Conservation (phyloP, 2,797 vertebrate genomes). For the Megalops cyprinoides region DNA sequence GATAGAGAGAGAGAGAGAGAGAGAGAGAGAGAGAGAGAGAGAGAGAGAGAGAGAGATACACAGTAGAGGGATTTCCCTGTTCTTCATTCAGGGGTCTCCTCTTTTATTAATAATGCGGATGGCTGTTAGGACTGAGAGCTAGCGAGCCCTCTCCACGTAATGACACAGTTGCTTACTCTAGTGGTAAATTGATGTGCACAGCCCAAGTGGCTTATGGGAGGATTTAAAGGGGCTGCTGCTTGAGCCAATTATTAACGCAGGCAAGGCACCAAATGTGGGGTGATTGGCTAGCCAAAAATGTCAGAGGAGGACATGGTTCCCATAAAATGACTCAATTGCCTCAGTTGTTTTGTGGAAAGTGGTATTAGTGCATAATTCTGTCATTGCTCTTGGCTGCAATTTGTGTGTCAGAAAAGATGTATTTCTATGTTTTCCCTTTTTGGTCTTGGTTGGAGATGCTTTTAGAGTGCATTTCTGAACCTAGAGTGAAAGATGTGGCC, state of each 20-base stretch:
- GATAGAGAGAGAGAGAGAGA: too few species aligned
- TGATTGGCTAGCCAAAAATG: not conserved
- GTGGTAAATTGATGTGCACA: not conserved
- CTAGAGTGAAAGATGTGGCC: too few species aligned
- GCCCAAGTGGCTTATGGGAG: not conserved
- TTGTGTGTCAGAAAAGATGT: too few species aligned
- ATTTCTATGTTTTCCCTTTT: too few species aligned
- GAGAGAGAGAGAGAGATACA: too few species aligned
- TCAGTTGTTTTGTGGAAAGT: not conserved
- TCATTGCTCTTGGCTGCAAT: too few species aligned
- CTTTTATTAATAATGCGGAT: not conserved
- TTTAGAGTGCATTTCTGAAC: too few species aligned
- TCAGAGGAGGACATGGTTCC: not conserved
- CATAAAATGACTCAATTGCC: not conserved
- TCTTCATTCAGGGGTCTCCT: not conserved
- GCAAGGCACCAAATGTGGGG: too few species aligned
- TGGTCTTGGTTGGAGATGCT: too few species aligned
- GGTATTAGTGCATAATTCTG: not conserved
- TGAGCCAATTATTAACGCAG: too few species aligned
- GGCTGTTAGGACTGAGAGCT: not conserved
- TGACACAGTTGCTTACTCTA: conserved; percentile 16
- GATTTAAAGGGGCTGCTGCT: conserved; percentile 15
- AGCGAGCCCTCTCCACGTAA: not conserved
- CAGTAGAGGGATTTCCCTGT: not conserved
- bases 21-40: too few species aligned